Evolutionary conservation across 2,888 invertebrate genomes (phyloP), one percentile per base, ranked within the genome.

Genomic region (Andrena camellia): DNA sequence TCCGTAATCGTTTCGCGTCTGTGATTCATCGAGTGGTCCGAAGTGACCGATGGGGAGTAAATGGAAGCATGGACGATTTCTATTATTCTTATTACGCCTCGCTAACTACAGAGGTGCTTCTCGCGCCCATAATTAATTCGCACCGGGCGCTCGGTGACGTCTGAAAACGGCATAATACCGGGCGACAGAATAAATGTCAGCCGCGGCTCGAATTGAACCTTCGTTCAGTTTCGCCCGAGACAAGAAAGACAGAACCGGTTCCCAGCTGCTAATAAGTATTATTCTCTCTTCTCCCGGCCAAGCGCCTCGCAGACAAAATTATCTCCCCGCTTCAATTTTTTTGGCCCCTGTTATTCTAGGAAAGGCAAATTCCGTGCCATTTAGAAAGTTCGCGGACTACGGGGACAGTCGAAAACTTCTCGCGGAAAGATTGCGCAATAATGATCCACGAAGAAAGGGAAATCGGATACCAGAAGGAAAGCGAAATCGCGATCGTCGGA

Each of bases 391-490:
- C 66, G 4, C 0, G 31, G 7, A 6, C 10, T 0, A 23, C 33
- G 13, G 48, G 13, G 33, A 17, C 7, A 17, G 23, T 13, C 48
- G 17, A 59, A 69, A 70, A 57, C 26, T 57, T 5, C 23, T 71
- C 67, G n/a, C 33, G 69, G 29, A 59, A 57, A 4, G 20, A 64
- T 86, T 78, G 62, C 57, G 64, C 62, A 86, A 86, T 29, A n/a
- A 10, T 17, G 66, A 64, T 35, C 33, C 60, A 2, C 57, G 71
- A 86, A 74, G 86, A 84, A 84, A 83, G 83, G 68, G 83, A 83
- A 67, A 75, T 26, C 60, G 60, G 35, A 35, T 66, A 35, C 29
- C 31, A 31, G 13, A 54, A 86, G 71, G 81, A 83, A 86, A 83
- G 86, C 62, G 86, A 86, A 75, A 76, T 62, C 52, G 20, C 10